Conservation (phyloP, 2,113 vertebrate genomes). For the Melanostigma gelatinosum region DNA sequence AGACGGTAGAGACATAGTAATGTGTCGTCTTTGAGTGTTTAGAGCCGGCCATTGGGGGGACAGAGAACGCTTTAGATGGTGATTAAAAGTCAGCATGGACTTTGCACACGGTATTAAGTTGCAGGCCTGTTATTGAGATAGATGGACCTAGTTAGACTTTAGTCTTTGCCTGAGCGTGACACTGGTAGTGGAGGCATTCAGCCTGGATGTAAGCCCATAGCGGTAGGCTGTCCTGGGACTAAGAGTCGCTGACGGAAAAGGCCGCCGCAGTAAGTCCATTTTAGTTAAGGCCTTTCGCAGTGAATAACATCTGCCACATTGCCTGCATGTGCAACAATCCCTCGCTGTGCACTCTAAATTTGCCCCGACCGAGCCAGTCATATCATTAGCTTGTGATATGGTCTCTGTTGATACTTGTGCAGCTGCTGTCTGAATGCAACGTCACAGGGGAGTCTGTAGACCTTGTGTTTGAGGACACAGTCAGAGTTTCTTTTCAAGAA, state of each 20-base stretch:
- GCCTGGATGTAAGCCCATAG: not conserved
- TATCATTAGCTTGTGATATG: constrained; percentile 41
- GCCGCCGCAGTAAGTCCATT: constrained; percentile 29
- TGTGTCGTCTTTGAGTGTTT: not conserved
- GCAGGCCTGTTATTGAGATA: not conserved
- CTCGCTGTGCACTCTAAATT: constrained; percentile 39
- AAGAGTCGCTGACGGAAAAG: constrained; percentile 33
- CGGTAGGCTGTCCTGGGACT: constrained; percentile 5
- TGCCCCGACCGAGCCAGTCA: constrained; percentile 28
- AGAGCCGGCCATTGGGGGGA: not conserved
- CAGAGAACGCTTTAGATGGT: not conserved
- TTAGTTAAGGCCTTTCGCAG: constrained; percentile 11
- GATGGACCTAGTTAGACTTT: not conserved
- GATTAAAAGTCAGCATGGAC: not conserved
- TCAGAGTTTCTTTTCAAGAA: not conserved
- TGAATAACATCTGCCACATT: constrained; percentile 37
- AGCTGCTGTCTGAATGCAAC: constrained; percentile 45
- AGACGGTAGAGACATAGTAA: too few species aligned
- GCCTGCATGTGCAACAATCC: constrained; percentile 23
- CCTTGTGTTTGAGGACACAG: constrained; percentile 2
- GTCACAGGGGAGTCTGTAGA: not conserved
- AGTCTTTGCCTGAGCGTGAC: not conserved
- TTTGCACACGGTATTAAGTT: constrained; percentile 6
- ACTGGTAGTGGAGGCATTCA: constrained; percentile 7
- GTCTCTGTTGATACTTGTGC: constrained; percentile 44